phyloP scores from a whole-genome alignment of 92 coral and sea anemone species.

The Porites cylindrica region DNA sequence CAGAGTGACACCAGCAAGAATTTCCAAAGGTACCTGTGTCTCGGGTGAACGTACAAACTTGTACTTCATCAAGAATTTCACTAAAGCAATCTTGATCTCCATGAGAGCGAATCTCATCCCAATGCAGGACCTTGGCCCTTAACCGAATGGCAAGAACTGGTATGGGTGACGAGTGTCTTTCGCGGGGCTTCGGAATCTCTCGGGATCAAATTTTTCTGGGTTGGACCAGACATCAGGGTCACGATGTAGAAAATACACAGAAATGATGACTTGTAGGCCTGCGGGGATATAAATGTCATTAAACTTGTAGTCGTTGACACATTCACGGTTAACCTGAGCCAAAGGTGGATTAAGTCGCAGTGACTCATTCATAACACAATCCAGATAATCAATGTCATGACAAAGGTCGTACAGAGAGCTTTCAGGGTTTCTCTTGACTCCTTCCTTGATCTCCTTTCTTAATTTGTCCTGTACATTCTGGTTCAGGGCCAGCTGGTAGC shows the following conservation, averaged over 20 bases:
- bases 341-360: conserved; percentile 61
- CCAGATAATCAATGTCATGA: conserved; percentile 65
- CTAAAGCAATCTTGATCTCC: conserved; percentile 67
- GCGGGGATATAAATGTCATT: conserved; percentile 51
- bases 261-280: conserved; percentile 38
- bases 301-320: conserved; percentile 25
- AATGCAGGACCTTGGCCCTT: conserved; percentile 79
- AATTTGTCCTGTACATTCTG: conserved; percentile 34
- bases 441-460: conserved; percentile 26
- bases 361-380: conserved; percentile 67
- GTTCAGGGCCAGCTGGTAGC: conserved; percentile 33
- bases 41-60: conserved; percentile 49
- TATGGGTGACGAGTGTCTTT: conserved; percentile 72
- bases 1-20: too few relatives aligned
- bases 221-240: conserved; percentile 64
- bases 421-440: conserved; percentile 35
- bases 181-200: conserved; percentile 68
- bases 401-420: conserved; percentile 58
- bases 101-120: conserved; percentile 68
- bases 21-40: too few relatives aligned
- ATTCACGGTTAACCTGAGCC: conserved; percentile 37
- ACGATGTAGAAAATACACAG: conserved; percentile 47
- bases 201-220: conserved; percentile 65
- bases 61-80: conserved; percentile 63
- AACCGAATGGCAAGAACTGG: conserved; percentile 75